A percentile compares a stretch with the other conserved stretches of the same genome.
phyloP scores from a whole-genome alignment of 2,888 invertebrate species.

The Caenorhabditis japonica region DNA sequence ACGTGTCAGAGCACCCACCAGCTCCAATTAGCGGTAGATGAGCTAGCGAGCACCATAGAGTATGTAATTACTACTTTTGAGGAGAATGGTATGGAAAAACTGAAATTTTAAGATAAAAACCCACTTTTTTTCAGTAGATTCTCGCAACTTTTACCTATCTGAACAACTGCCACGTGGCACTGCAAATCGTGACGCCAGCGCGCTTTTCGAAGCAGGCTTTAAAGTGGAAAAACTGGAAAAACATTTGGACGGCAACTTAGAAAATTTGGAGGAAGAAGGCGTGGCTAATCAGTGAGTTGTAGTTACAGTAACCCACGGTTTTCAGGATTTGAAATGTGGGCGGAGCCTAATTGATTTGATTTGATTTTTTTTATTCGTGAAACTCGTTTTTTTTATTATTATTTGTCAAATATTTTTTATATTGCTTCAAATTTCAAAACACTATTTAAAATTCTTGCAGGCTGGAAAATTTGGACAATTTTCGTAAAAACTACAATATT shows the following conservation, averaged over 20 bases:
- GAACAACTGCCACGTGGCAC: neutral
- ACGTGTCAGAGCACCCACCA: neutral
- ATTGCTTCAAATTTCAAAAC: too few species aligned
- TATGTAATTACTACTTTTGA: constrained; percentile 22
- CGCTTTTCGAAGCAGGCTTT: constrained; percentile 24
- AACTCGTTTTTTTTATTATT: too few species aligned
- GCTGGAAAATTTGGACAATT: too few species aligned
- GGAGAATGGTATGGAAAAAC: constrained; percentile 1
- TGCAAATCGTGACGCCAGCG: constrained; percentile 15
- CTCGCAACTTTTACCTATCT: constrained; percentile 12
- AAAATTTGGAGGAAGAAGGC: neutral
- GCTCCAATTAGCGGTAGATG: constrained; percentile 1
- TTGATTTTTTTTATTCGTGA: too few species aligned
- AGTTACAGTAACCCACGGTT: neutral
- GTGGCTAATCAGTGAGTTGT: constrained; percentile 7
- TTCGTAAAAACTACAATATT: too few species aligned
- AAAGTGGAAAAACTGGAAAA: constrained; percentile 26
- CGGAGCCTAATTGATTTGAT: too few species aligned
- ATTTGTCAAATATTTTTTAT: too few species aligned
- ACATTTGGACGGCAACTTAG: neutral
- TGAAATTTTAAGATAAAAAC: neutral
- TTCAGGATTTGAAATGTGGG: too few species aligned
- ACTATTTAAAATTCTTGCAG: too few species aligned
- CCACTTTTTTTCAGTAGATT: constrained; percentile 25
- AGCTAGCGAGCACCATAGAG: constrained; percentile 11